Evolutionary conservation across 1,140 invertebrate genomes (phyloP), one percentile per base, ranked within the genome.

Genomic region (Temnothorax longispinosus): DNA sequence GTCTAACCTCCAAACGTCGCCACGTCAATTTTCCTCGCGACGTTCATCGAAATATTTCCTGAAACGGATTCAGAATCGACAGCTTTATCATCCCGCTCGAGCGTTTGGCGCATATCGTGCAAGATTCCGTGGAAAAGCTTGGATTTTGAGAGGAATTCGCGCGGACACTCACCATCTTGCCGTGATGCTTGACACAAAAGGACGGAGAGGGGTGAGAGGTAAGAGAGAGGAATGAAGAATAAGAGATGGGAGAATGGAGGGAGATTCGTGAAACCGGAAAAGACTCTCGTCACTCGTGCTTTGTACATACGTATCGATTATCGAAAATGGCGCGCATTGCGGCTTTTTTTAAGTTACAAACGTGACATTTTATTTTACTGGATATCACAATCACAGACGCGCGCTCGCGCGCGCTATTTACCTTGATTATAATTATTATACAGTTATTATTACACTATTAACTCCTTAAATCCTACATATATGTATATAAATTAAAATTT

Each of bases 131-230:
- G 1, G 5, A 44, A 47, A 89, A 91, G 38, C 2, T 0, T 8
- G 21, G 90, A 91, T 90, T 87, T 81, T 52, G 15, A n/a, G n/a
- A 21, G 2, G 0, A 8, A 18, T n/a, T 6, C 0, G 1, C 2
- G 0, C 1, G 0, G 0, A 85, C 54, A 88, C 89, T 89, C 56
- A 91, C 90, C 90, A 91, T 91, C 71, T 87, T 89, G 78, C 4
- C 11, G 11, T 38, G 3, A 0, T 18, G 50, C 21, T 21, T 67
- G 2, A 6, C 10, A 56, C 52, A n/a, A 2, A 80, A 90, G 88
- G 81, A 72, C 52, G 32, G 27, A 32, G 2, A 56, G 27, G 3
- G 15, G 5, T 27, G 27, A 27, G 27, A 27, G 27, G 27, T 27
- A 27, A 27, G 27, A 27, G 27, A 27, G 27, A 27, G 1, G 27